Percentiles rank a stretch among this genome's conserved stretches.
These are phyloP conservation scores for Setipinna tenuifilis DNA, from an alignment of 2,797 vertebrate species.

Conservation along the genomic window DNA sequence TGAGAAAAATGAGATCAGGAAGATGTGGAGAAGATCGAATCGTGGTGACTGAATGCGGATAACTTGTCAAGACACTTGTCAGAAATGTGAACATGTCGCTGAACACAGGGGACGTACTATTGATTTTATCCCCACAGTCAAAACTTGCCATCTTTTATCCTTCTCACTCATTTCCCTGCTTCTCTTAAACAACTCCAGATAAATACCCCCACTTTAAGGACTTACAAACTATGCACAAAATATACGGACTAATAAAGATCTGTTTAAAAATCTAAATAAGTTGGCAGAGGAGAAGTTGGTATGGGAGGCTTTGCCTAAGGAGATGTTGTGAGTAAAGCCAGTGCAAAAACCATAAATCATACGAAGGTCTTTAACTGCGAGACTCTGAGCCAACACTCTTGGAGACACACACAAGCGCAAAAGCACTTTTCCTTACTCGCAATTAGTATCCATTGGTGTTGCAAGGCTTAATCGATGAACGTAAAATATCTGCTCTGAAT, in stretches of 20 bases:
- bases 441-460: background rate
- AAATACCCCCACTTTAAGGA: background rate
- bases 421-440: background rate
- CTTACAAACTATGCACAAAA: background rate
- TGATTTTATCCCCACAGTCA: background rate
- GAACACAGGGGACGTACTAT: background rate
- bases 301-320: background rate
- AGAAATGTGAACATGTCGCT: background rate
- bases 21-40: background rate
- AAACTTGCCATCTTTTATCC: background rate
- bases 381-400: background rate
- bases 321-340: background rate
- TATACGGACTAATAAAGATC: constrained; percentile 6
- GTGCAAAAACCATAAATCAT: background rate
- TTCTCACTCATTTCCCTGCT: background rate
- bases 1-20: background rate
- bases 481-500: constrained; percentile 26
- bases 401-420: background rate
- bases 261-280: background rate
- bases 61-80: background rate
- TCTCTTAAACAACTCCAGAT: background rate
- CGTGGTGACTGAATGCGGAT: background rate
- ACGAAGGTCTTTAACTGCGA: background rate
- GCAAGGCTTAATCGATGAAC: constrained; percentile 34
- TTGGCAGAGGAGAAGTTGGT: background rate